phyloP scores from a whole-genome alignment of 2,888 invertebrate species.

The Habroteleia sp. region DNA sequence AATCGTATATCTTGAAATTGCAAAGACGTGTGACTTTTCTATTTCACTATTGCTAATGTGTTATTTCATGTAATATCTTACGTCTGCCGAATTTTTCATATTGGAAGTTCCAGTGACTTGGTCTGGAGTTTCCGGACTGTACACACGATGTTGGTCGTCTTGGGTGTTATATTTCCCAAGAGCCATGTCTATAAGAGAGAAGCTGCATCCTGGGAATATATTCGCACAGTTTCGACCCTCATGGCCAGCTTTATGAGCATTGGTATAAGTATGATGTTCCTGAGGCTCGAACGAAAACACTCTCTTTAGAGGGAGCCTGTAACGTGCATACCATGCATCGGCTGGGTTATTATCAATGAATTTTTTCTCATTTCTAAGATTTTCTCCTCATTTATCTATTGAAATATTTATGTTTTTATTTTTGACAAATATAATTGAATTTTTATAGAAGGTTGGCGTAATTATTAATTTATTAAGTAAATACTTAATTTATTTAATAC shows the following conservation, averaged over 20 bases:
- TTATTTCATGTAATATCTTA: conserved; percentile 75
- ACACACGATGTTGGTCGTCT: conserved; percentile 49
- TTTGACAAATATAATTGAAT: not conserved
- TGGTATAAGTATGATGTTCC: conserved; percentile 85
- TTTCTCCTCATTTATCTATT: conserved; percentile 6
- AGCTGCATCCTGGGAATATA: conserved; percentile 84
- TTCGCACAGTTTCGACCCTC: conserved; percentile 82
- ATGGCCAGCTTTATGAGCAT: conserved; percentile 84
- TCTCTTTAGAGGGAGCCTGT: conserved; percentile 86
- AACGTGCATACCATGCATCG: conserved; percentile 67
- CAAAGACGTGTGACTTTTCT: no score
- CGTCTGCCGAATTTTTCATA: conserved; percentile 55
- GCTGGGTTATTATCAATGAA: conserved; percentile 21
- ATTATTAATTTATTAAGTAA: no score
- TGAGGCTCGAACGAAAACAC: conserved; percentile 85
- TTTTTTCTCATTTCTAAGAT: conserved; percentile 7
- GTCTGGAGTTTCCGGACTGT: conserved; percentile 55
- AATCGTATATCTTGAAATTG: no score
- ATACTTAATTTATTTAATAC: no score
- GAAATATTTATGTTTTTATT: not conserved
- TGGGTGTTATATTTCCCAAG: conserved; percentile 82
- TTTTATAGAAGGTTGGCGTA: no score
- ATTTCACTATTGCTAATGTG: no score
- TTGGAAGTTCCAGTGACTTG: conserved; percentile 62
- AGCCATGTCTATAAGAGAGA: conserved; percentile 88